Base-by-base conservation (phyloP, 2,888 invertebrate genomes). In the Conus canariensis region DNA sequence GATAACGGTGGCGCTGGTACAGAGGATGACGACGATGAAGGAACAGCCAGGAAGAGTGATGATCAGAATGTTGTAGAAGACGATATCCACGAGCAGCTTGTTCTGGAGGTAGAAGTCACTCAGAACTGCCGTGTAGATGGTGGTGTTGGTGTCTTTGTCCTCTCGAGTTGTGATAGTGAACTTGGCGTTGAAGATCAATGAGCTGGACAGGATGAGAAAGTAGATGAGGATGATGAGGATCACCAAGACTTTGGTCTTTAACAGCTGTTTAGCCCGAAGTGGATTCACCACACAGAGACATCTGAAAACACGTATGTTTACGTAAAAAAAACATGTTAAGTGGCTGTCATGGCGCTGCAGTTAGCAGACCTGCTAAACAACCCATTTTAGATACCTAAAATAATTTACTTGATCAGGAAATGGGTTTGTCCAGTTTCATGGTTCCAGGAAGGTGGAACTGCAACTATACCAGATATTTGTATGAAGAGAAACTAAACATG, bases 51-150 rank as follows among this genome's bases (percentile, higher is more conserved):
- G 89, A 25, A 89, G 10, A 10, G 58, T 19, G 70, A 89, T 89
- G 67, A 83, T 83, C n/a, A 89, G 70, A n/a, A 89, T 45, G 89
- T 89, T 83, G 89, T 89, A 83, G 83, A 83, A 89, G 58, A 89
- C 58, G 45, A 89, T 60, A 56, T 89, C 74, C 14, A 89, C 89
- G 70, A 89, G 70, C 25, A 89, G 9, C 58, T 85, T 85, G 67
- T 89, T 58, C 25, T 83, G 22, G 12, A 89, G 22, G 85, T 89
- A 89, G 45, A 89, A 89, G 9, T 64, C 59, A 30, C 89, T 89
- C n/a, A 85, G 70, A 0, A 45, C 85, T 0, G 89, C 67, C 16
- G n/a, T 22, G 89, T 85, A 85, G 22, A 67, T 25, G 4, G 89
- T 67, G 67, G 22, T 1, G 70, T 89, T 89, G 64, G 70, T 67